Base-by-base conservation (phyloP, 2,888 invertebrate genomes). In the Tortrix viridana region DNA sequence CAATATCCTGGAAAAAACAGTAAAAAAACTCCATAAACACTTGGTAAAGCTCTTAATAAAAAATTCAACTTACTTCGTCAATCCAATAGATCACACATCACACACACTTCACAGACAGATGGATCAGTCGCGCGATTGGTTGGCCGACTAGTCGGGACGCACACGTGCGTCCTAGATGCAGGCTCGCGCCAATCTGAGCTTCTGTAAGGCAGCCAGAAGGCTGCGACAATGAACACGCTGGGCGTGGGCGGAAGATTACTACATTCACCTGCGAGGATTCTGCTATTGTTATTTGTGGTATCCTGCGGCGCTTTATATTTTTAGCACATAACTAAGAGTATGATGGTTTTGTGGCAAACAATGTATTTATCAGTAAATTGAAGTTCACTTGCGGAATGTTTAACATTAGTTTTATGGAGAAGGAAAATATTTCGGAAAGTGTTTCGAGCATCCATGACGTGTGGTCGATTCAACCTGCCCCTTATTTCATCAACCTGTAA, bases 151-250 rank as follows among this genome's bases (percentile, higher is more conserved):
- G 50, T 43, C 37, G 53, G 32, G 32, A 32, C 32, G 32, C 57
- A 72, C 70, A 66, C 79, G 79, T 70, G 74, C 70, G 71, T 26
- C 46, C 72, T 23, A 67, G 74, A 69, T 76, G 75, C 74, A 58
- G 68, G 67, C 73, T 70, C 69, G 73, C 75, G 76, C 72, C 75
- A 67, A 68, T 80, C 77, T 79, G 77, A 67, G 67, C 50, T 16
- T 50, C 50, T 57, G 62, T 50, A 62, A 46, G 60, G 54, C 55
- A 20, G 49, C 61, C 5, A 44, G 22, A 37, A 44, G 38, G 56
- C 46, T 46, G 38, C 46, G 62, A 18, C 26, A 19, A 5, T 37
- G 49, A n/a, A 20, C 16, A 19, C 22, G 50, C 56, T 46, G 62
- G 23, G 61, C 61, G 61, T 41, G 41, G 53, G 53, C 38, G 52